Evolutionary conservation across 2,113 vertebrate species (phyloP).

Genomic region (Myrmophylax atrothorax): DNA sequence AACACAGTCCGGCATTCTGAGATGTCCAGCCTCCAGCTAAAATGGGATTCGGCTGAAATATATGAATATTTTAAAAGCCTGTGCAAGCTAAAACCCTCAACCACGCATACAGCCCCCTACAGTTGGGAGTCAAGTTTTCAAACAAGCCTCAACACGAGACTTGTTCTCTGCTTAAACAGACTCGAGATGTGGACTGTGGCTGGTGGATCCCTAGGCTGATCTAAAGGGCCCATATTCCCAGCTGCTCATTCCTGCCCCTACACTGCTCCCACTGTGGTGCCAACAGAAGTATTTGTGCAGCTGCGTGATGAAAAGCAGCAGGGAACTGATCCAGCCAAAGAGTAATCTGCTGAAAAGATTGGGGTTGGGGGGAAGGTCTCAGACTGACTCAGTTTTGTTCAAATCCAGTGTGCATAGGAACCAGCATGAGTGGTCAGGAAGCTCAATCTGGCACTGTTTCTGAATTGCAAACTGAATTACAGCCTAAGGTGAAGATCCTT

Average conservation of each 20-base stretch:
- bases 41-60: not conserved
- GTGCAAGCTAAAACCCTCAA: not conserved
- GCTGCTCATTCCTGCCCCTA: constrained; percentile 18
- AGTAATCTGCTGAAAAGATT: constrained; percentile 19
- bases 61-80: not conserved
- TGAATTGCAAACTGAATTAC: not conserved
- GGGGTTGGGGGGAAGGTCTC: not conserved
- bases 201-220: not conserved
- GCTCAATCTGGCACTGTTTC: constrained; percentile 27
- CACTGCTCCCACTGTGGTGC: constrained; percentile 5
- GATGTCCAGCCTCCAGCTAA: not conserved
- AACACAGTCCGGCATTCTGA: not conserved
- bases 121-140: not conserved
- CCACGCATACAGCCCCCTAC: not conserved
- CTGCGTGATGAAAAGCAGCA: constrained; percentile 35
- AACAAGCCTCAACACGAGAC: not conserved
- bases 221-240: not conserved
- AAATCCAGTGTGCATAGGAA: not conserved
- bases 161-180: not conserved
- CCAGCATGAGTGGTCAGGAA: not conserved
- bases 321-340: constrained; percentile 36
- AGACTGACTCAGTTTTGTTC: constrained; percentile 1
- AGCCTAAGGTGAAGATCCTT: constrained; percentile 41
- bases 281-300: constrained; percentile 45
- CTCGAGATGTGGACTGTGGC: not conserved